phyloP scores from a whole-genome alignment of 2,888 invertebrate species.

The Dicranocentrus wangi region DNA sequence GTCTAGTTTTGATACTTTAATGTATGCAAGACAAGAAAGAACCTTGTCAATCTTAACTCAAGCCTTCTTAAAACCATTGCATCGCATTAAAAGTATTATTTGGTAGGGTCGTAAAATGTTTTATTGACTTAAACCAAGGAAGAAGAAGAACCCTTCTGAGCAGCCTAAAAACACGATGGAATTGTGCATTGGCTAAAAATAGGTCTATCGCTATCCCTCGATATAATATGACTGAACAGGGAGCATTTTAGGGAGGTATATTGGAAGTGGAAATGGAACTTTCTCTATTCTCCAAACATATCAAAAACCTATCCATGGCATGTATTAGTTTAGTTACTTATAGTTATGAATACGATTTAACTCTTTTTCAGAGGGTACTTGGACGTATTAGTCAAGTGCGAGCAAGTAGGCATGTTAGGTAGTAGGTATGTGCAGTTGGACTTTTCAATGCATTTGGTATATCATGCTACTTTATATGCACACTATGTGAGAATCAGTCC shows the following conservation, averaged over 20 bases:
- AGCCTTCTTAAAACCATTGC: conserved; percentile 20
- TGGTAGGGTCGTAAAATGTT: conserved; percentile 39
- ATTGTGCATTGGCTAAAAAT: conserved; percentile 18
- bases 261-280: background rate
- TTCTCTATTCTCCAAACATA: background rate
- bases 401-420: background rate
- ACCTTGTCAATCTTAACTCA: conserved; percentile 28
- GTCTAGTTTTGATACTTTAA: background rate
- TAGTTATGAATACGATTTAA: conserved; percentile 15
- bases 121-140: conserved; percentile 38
- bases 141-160: conserved; percentile 9
- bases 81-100: conserved; percentile 18
- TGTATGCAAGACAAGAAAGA: conserved; percentile 21
- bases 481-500: background rate
- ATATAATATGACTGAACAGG: background rate
- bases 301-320: background rate
- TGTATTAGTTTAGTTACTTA: background rate
- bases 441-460: conserved; percentile 7
- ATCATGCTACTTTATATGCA: background rate
- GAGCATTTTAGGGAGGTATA: background rate
- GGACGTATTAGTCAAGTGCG: background rate
- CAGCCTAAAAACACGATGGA: background rate
- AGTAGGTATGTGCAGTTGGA: conserved; percentile 22
- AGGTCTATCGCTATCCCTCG: background rate
- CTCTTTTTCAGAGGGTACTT: conserved; percentile 33